Base-by-base conservation (phyloP, 2,797 vertebrate genomes). In the Gambelia wislizenii region DNA sequence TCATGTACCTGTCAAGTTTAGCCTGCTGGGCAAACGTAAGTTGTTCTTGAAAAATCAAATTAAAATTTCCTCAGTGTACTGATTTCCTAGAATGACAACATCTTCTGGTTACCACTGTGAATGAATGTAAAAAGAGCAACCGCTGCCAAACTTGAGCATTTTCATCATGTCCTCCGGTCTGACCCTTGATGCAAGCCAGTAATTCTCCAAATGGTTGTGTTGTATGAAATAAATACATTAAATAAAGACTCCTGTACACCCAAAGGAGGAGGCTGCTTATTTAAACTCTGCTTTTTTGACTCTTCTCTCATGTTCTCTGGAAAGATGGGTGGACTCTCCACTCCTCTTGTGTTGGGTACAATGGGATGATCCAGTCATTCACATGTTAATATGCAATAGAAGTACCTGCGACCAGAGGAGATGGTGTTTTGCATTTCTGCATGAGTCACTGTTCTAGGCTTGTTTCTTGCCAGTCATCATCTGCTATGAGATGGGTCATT, bases 81-180 rank as follows among this genome's bases (percentile, higher is more conserved):
- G 47, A 54, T 84, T 89, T 81, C n/a, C 13, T 39, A 61, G 67
- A 49, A 89, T 25, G 30, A 89, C 36, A 8, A 30, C 76, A 42
- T 52, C 25, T 89, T 85, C 42, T 75, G 56, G 42, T 81, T 85
- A 64, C 42, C 52, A 52, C 13, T 20, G 27, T 47, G 54, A 33
- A 27, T 12, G 7, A 27, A 56, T 6, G 0, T 5, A 9, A 54
- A 54, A 84, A 77, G 69, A 72, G 42, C n/a, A 49, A 74, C n/a
- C 64, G 25, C 67, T 79, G 61, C 56, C 61, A 84, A 79, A 56
- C 30, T 44, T 30, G 1, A 82, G 13, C 42, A 44, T 18, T 56
- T 18, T 84, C 33, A 18, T 39, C 36, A 12, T 72, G 67, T n/a
- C 39, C 75, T 52, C 49, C 56, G 30, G 22, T 14, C 22, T 70